Percentiles rank a stretch among this genome's conserved stretches.
Conservation (phyloP, 2,797 vertebrate species). For the Erpetoichthys calabaricus region DNA sequence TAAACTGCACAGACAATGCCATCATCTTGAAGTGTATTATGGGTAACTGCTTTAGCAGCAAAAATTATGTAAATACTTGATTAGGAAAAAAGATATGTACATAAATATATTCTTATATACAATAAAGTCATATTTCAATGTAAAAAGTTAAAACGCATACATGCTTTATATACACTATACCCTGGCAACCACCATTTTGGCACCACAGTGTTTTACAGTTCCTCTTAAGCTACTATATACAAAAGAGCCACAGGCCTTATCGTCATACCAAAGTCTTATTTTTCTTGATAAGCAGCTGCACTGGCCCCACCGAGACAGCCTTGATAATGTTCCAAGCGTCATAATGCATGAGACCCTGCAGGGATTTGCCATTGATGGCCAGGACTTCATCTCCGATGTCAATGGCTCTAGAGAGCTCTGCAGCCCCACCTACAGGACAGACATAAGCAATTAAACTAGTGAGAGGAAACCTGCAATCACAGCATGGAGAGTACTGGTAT, state of each 20-base stretch:
- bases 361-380: conserved; percentile 65
- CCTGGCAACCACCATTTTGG: conserved; percentile 3
- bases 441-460: background rate
- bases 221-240: background rate
- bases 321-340: conserved; percentile 89
- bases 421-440: conserved; percentile 61
- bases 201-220: background rate
- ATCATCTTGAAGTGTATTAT: too few relatives aligned
- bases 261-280: conserved; percentile 48
- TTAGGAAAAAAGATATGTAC: background rate
- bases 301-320: conserved; percentile 64
- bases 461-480: background rate
- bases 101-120: background rate
- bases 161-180: conserved; percentile 4
- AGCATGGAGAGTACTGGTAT: background rate
- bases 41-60: too few relatives aligned
- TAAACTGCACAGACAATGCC: too few relatives aligned
- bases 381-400: conserved; percentile 78
- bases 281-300: conserved; percentile 69
- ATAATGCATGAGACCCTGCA: conserved; percentile 73
- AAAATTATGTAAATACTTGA: too few relatives aligned
- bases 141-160: conserved; percentile 11
- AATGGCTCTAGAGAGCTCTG: conserved; percentile 66
- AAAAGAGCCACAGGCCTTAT: background rate
- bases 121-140: conserved; percentile 1